phyloP scores from a whole-genome alignment of 2,888 invertebrate species.

The Gandaritis pyraliata region DNA sequence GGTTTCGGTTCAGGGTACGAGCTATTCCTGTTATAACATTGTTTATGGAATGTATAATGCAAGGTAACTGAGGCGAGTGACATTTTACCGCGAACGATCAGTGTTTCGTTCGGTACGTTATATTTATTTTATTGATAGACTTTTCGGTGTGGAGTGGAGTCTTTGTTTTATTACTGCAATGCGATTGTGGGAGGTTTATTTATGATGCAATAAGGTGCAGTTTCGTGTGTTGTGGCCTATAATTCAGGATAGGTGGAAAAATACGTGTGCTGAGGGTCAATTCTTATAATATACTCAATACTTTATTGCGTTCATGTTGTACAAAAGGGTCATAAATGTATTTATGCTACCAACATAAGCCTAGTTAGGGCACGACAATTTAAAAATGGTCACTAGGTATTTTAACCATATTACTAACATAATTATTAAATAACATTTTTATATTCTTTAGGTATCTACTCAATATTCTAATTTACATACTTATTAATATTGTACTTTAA shows the following conservation, averaged over 20 bases:
- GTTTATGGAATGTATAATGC: constrained; percentile 79
- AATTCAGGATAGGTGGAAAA: background rate
- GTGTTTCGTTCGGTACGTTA: constrained; percentile 41
- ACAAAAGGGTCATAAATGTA: no score
- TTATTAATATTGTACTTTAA: no score
- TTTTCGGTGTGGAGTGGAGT: constrained; percentile 20
- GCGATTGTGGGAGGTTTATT: constrained; percentile 11
- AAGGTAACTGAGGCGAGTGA: constrained; percentile 56
- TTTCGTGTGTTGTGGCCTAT: background rate
- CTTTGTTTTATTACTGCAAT: constrained; percentile 24
- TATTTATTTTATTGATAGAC: constrained; percentile 41
- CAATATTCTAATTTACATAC: no score
- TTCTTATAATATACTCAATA: no score
- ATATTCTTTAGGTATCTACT: no score
- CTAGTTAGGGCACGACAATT: no score
- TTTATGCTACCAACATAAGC: no score
- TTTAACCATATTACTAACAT: no score
- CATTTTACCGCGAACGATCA: constrained; percentile 64
- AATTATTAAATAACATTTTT: no score
- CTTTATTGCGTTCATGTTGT: no score
- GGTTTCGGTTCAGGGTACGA: constrained; percentile 28
- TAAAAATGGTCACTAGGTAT: no score
- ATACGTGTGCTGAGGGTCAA: background rate
- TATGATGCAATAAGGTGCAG: background rate
- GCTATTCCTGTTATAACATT: constrained; percentile 73